Evolutionary conservation across 2,888 invertebrate species (phyloP).

Genomic region (Scrobipalpa costella): DNA sequence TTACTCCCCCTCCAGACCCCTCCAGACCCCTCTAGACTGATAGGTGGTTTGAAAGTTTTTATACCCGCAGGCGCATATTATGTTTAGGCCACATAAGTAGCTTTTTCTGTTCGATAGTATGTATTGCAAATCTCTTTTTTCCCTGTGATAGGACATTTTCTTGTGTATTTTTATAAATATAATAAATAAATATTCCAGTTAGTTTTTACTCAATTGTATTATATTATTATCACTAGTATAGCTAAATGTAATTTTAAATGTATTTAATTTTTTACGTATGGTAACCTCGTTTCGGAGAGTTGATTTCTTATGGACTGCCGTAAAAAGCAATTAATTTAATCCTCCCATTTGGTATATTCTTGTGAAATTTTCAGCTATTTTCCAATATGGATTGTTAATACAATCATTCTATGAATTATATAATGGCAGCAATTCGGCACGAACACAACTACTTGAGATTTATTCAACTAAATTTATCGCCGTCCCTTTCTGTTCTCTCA

Average conservation of each 20-base stretch:
- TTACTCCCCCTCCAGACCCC: no score
- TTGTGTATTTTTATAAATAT: slow-evolving; percentile 73
- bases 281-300: slow-evolving; percentile 43
- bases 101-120: slow-evolving; percentile 23
- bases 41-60: no score
- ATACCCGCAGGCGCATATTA: no score
- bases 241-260: slow-evolving; percentile 53
- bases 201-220: slow-evolving; percentile 72
- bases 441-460: no score
- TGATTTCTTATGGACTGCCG: slow-evolving; percentile 30
- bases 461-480: no score
- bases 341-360: background rate
- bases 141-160: slow-evolving; percentile 40
- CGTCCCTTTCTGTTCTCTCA: no score
- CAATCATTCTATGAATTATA: slow-evolving; percentile 1
- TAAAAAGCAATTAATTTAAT: background rate
- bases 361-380: background rate
- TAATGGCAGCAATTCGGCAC: no score
- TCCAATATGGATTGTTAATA: slow-evolving; percentile 1
- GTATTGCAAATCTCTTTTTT: slow-evolving; percentile 23
- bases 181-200: slow-evolving; percentile 70
- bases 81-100: no score
- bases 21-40: no score
- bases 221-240: slow-evolving; percentile 63
- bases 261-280: slow-evolving; percentile 52